Conservation (phyloP, 1,140 invertebrate species). For the Phymorhynchus buccinoides region DNA sequence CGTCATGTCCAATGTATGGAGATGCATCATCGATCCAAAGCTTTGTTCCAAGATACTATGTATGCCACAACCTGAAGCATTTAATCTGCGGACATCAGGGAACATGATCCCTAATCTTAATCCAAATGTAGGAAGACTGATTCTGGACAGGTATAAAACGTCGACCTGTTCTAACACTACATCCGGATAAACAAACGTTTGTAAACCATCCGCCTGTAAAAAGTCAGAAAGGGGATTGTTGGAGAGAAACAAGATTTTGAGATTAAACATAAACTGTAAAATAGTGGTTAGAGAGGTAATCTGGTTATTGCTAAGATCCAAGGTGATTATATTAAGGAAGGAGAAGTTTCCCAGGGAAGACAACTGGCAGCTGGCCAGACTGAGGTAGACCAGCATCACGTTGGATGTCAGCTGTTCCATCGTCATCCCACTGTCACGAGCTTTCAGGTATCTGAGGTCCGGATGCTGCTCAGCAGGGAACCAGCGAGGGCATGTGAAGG, state of each 20-base stretch:
- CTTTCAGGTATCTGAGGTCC: too few relatives aligned
- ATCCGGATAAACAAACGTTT: not conserved
- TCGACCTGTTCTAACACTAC: not conserved
- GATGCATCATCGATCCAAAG: not conserved
- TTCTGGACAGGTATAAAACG: not conserved
- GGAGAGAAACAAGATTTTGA: conserved; percentile 33
- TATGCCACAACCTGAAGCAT: not conserved
- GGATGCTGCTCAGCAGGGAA: too few relatives aligned
- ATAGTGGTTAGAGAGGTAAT: conserved; percentile 21
- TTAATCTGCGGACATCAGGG: not conserved
- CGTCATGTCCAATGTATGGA: not conserved
- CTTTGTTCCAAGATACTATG: not conserved
- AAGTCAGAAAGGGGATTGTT: conserved; percentile 40
- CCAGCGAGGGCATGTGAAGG: too few relatives aligned
- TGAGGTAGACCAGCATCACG: too few relatives aligned
- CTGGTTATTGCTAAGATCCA: conserved; percentile 24
- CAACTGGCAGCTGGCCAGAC: too few relatives aligned
- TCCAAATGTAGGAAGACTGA: not conserved
- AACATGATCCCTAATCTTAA: not conserved
- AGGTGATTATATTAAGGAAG: conserved; percentile 13
- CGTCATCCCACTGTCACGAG: too few relatives aligned
- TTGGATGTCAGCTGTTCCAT: too few relatives aligned
- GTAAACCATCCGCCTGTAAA: not conserved
- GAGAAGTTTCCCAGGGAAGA: conserved; percentile 14
- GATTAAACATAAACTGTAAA: conserved; percentile 25